These are phyloP conservation scores for Plagodis dolabraria DNA, from an alignment of 2,888 invertebrate species.

Conservation along the genomic window DNA sequence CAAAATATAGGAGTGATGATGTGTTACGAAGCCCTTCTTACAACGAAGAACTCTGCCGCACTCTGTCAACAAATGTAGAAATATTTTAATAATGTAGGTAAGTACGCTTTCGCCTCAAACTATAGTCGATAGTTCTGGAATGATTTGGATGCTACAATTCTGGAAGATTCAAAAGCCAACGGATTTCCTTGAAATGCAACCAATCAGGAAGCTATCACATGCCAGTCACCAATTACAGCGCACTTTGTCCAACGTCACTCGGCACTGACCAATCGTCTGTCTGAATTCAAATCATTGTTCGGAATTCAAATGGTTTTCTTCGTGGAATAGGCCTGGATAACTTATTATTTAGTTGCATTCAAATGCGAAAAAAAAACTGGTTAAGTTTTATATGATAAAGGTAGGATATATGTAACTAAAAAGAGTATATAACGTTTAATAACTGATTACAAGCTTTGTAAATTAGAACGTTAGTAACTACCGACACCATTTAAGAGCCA, in stretches of 20 bases:
- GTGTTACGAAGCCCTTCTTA: no score
- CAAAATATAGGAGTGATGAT: no score
- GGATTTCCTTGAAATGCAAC: conserved; percentile 47
- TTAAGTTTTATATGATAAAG: conserved; percentile 7
- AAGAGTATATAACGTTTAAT: not conserved
- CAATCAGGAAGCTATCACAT: conserved; percentile 77
- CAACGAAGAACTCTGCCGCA: no score
- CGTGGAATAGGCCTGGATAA: conserved; percentile 27
- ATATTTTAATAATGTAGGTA: no score
- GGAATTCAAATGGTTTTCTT: conserved; percentile 56
- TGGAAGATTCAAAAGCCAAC: conserved; percentile 48
- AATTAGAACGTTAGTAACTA: no score
- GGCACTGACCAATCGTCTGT: conserved; percentile 65
- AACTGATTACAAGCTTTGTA: no score
- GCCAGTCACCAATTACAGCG: conserved; percentile 81
- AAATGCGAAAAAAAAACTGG: not conserved
- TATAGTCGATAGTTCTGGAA: no score
- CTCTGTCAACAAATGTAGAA: no score
- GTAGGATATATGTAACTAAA: no score
- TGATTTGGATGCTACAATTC: conserved; percentile 33
- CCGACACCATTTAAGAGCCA: no score
- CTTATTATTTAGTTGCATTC: conserved; percentile 22
- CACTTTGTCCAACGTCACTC: conserved; percentile 72
- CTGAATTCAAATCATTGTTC: conserved; percentile 68
- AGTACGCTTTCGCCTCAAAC: no score